These are phyloP conservation scores for Eupithecia subumbrata DNA, from an alignment of 2,888 invertebrate genomes.

Conservation along the genomic window DNA sequence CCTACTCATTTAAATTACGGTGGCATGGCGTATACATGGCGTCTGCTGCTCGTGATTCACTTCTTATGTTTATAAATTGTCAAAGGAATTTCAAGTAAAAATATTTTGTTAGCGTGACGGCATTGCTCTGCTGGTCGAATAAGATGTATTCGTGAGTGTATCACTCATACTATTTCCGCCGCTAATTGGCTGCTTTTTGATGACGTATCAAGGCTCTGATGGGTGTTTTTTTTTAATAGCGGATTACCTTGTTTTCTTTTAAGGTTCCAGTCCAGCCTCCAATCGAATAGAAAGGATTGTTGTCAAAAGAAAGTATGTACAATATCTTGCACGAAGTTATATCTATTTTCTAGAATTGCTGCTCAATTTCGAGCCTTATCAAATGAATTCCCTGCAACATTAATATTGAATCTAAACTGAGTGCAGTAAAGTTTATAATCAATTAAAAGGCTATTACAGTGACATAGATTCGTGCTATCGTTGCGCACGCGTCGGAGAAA, in stretches of 20 bases:
- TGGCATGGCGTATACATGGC: neutral
- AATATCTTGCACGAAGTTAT: neutral
- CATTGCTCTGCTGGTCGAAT: neutral
- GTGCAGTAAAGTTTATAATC: conserved; percentile 1
- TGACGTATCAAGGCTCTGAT: neutral
- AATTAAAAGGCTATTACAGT: conserved; percentile 5
- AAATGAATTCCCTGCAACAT: neutral
- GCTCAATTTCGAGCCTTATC: neutral
- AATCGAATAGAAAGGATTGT: too few species aligned
- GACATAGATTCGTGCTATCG: conserved; percentile 20
- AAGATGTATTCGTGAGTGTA: neutral
- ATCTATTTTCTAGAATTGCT: neutral
- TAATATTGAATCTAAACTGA: neutral
- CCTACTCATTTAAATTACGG: neutral
- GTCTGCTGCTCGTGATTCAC: neutral
- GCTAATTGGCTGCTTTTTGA: neutral
- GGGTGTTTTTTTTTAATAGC: neutral
- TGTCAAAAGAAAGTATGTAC: too few species aligned
- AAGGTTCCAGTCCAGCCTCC: neutral
- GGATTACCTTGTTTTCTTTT: neutral
- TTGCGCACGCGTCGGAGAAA: conserved; percentile 37
- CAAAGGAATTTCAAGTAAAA: neutral
- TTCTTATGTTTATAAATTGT: neutral
- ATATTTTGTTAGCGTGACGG: neutral
- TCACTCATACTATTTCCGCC: neutral